These are phyloP conservation scores for Callipepla californica DNA, from an alignment of 2,113 vertebrate species.

Conservation along the genomic window DNA sequence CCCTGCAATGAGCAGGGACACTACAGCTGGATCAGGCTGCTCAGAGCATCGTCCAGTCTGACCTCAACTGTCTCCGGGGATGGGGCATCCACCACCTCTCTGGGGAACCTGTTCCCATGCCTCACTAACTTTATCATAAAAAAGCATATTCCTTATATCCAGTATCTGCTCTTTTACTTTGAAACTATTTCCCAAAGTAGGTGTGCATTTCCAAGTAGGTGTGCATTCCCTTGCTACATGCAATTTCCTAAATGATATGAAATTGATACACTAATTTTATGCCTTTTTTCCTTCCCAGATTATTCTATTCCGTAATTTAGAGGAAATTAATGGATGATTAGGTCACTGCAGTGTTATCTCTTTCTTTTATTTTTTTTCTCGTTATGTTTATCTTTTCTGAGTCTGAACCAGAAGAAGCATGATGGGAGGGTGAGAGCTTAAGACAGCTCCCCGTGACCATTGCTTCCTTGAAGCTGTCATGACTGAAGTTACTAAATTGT, in stretches of 20 bases:
- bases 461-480: neutral
- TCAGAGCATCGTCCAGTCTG: too few species aligned
- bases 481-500: neutral
- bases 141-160: too few species aligned
- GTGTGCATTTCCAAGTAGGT: neutral
- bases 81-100: too few species aligned
- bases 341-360: neutral
- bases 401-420: neutral
- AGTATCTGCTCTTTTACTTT: too few species aligned
- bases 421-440: neutral
- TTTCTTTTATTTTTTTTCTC: fast-evolving
- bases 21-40: too few species aligned
- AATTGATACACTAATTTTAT: neutral
- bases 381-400: fast-evolving
- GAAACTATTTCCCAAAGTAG: too few species aligned
- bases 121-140: too few species aligned
- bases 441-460: neutral
- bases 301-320: neutral
- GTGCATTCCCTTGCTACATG: neutral
- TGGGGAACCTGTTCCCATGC: too few species aligned
- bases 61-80: too few species aligned
- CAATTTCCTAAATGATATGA: neutral
- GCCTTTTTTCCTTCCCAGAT: neutral
- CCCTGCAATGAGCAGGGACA: too few species aligned
- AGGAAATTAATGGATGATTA: neutral